Conservation (phyloP, 2,888 invertebrate genomes). For the Drosophila falleni region DNA sequence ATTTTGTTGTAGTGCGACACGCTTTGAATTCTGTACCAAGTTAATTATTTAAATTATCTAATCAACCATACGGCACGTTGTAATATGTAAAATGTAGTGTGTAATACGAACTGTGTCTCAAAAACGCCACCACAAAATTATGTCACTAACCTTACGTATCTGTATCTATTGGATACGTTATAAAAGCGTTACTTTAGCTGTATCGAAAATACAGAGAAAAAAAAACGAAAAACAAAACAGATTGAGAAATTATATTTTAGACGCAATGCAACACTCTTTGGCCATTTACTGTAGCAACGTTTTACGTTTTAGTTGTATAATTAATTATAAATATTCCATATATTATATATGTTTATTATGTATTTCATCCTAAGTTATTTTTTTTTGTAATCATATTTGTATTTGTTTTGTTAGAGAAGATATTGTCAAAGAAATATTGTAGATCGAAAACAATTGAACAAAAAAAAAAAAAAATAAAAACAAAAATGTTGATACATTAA, state of each 20-base stretch:
- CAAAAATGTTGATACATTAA: slow-evolving; percentile 66
- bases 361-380: slow-evolving; percentile 45
- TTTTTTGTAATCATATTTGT: slow-evolving; percentile 31
- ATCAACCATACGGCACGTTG: slow-evolving; percentile 20
- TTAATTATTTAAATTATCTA: slow-evolving; percentile 43
- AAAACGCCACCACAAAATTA: slow-evolving; percentile 23
- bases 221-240: background rate
- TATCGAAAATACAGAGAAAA: background rate
- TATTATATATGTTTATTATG: slow-evolving; percentile 48
- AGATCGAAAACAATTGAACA: slow-evolving; percentile 21
- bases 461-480: slow-evolving; percentile 3
- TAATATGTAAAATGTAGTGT: slow-evolving; percentile 10
- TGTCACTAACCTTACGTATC: slow-evolving; percentile 18
- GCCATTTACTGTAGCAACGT: slow-evolving; percentile 53
- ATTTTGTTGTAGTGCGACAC: slow-evolving; percentile 5
- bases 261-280: slow-evolving; percentile 30
- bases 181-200: slow-evolving; percentile 9
- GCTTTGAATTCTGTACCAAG: slow-evolving; percentile 21
- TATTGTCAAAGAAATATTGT: slow-evolving; percentile 19
- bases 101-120: slow-evolving; percentile 38
- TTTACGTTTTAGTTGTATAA: slow-evolving; percentile 38
- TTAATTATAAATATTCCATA: slow-evolving; percentile 61
- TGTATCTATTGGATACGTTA: slow-evolving; percentile 10
- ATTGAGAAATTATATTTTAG: slow-evolving; percentile 5
- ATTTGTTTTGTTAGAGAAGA: slow-evolving; percentile 37